These are phyloP conservation scores for Carapus acus DNA, from an alignment of 2,797 vertebrate genomes.

Conservation along the genomic window DNA sequence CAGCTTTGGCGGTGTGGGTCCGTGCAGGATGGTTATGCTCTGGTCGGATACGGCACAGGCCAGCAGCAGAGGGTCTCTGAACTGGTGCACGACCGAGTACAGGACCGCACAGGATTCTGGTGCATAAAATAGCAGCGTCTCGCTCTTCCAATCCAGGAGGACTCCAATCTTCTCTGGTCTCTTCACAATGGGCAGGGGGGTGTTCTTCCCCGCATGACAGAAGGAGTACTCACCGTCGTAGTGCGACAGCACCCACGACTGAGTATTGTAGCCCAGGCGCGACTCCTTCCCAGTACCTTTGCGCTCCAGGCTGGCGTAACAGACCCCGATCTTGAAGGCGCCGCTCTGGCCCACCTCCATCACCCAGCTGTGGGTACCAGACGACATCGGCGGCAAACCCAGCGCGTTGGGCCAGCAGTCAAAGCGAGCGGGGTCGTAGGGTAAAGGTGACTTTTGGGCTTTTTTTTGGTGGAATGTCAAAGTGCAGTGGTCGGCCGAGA, in stretches of 20 bases:
- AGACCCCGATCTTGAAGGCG: constrained; percentile 91
- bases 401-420: constrained; percentile 90
- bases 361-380: constrained; percentile 80
- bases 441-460: constrained; percentile 59
- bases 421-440: constrained; percentile 78
- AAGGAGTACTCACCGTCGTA: constrained; percentile 84
- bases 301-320: constrained; percentile 79
- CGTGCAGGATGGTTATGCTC: constrained; percentile 74
- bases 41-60: constrained; percentile 84
- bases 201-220: constrained; percentile 72
- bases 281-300: constrained; percentile 79
- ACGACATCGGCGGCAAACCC: constrained; percentile 70
- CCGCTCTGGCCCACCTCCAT: constrained; percentile 79
- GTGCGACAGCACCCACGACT: constrained; percentile 88
- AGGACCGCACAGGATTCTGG: constrained; percentile 73
- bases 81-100: constrained; percentile 65
- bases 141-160: constrained; percentile 80
- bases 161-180: constrained; percentile 76
- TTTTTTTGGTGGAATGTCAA: constrained; percentile 82
- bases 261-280: constrained; percentile 80
- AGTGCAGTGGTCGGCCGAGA: constrained; percentile 78
- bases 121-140: constrained; percentile 84
- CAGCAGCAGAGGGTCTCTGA: constrained; percentile 73
- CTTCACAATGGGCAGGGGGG: constrained; percentile 68
- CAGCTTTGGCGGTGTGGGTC: constrained; percentile 17